Percentiles rank a stretch among this genome's conserved stretches.
Evolutionary conservation across 2,113 vertebrate species (phyloP).

Genomic region (Sapajus apella): DNA sequence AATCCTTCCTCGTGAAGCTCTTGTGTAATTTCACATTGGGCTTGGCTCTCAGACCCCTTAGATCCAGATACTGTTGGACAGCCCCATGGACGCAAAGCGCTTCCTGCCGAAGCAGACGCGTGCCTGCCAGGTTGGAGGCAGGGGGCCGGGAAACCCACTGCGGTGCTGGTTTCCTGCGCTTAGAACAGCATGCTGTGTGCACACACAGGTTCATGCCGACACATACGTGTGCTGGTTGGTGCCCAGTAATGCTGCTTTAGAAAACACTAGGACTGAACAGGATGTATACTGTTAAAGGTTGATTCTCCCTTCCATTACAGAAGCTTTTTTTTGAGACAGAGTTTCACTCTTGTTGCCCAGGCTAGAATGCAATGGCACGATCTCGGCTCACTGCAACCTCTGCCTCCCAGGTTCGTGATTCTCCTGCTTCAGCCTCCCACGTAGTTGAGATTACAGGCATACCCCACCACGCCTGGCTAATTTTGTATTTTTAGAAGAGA

Average conservation of each 20-base stretch:
- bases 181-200: not conserved
- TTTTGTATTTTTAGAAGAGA: no score
- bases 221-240: conserved; percentile 40
- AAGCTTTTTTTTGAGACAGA: no score
- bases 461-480: no score
- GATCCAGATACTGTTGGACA: conserved; percentile 79
- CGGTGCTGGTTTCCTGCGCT: conserved; percentile 5
- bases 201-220: not conserved
- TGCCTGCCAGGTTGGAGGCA: conserved; percentile 52
- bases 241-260: conserved; percentile 23
- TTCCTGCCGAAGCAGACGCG: conserved; percentile 63
- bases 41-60: conserved; percentile 69
- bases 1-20: not conserved
- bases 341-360: no score
- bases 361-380: no score
- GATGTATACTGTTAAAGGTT: not conserved
- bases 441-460: no score
- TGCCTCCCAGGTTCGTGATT: no score
- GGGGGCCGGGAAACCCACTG: conserved; percentile 64
- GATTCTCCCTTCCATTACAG: not conserved
- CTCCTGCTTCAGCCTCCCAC: no score
- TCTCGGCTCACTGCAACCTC: no score
- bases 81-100: conserved; percentile 59
- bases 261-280: not conserved
- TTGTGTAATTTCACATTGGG: conserved; percentile 65